Conservation (phyloP, 2,888 invertebrate species). For the Lapara coniferarum region DNA sequence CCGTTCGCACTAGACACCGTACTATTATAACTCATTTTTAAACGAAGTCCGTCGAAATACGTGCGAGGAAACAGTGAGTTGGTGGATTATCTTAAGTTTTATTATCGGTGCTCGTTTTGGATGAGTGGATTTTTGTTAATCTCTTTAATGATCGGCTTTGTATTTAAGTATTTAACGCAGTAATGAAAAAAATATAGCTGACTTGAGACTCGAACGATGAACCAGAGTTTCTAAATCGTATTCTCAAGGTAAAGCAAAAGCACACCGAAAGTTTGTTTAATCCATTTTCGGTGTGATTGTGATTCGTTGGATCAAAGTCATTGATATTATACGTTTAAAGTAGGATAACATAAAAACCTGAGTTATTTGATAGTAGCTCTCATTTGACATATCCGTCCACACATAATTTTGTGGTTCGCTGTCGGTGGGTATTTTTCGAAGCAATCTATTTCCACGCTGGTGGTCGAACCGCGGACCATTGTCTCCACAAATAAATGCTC, state of each 20-base stretch:
- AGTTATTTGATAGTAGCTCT: conserved; percentile 1
- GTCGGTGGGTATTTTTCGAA: conserved; percentile 42
- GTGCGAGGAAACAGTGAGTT: conserved; percentile 40
- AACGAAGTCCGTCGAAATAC: conserved; percentile 39
- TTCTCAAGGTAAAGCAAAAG: too few species aligned
- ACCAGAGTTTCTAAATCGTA: too few species aligned
- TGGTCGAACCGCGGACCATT: conserved; percentile 46
- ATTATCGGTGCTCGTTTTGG: background rate
- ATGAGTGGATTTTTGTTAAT: background rate
- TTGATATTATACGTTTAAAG: too few species aligned
- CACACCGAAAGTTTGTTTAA: too few species aligned
- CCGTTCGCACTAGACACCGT: conserved; percentile 20
- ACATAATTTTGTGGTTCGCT: conserved; percentile 36
- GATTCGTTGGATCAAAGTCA: too few species aligned
- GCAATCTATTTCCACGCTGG: conserved; percentile 49
- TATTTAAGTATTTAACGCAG: background rate
- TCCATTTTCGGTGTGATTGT: too few species aligned
- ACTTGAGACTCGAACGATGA: too few species aligned
- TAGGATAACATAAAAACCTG: too few species aligned
- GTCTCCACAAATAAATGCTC: conserved; percentile 51
- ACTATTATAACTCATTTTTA: conserved; percentile 37
- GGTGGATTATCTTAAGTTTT: background rate
- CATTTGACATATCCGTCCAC: conserved; percentile 39
- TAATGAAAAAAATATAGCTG: too few species aligned
- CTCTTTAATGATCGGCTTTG: background rate